Evolutionary conservation across 2,888 invertebrate species (phyloP), one percentile per base, ranked within the genome.

Genomic region (Branchellion lobata): DNA sequence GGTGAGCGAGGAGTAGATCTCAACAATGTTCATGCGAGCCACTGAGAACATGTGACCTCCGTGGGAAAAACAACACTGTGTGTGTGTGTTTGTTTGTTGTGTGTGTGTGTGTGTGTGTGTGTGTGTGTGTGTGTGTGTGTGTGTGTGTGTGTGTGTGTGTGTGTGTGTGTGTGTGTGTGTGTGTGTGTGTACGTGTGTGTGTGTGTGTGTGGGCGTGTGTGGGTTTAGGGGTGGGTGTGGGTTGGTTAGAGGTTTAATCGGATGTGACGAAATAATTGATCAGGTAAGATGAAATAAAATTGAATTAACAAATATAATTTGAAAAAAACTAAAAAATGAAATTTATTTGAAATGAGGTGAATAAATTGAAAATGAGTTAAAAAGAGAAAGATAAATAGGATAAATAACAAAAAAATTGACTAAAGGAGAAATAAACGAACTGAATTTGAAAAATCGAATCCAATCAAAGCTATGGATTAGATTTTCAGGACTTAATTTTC

Each of bases 1-100:
- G 11, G 92, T 92, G 8, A 94, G 91, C 0, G 93, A 92, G 0
- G 93, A 93, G 85, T 93, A 94, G 3, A 96, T 90, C 85, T 94
- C 92, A 75, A 96, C 92, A 24, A 93, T 90, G 87, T 93, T 93
- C 47, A 92, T 92, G 84, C 94, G 93, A 3, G 93, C 93, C 18
- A 94, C 94, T 0, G 94, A 95, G 87, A 96, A 94, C 27, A 93
- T 86, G 84, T 95, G 94, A 0, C 96, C 96, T 83, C 93, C 92
- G 79, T 91, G 91, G 84, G 94, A 94, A 88, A 95, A 96, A 47
- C 90, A 89, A 40, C 92, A 92, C 84, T 88, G 36, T 34, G 31
- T 8, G 71, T 71, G 40, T 5, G 40, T 5, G 8, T 5, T 8
- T 5, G 40, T 8, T 5, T 5, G 40, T 40, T 5, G 40, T 27